Evolutionary conservation across 2,888 invertebrate species (phyloP).

Genomic region (Pemphredon lugubris): DNA sequence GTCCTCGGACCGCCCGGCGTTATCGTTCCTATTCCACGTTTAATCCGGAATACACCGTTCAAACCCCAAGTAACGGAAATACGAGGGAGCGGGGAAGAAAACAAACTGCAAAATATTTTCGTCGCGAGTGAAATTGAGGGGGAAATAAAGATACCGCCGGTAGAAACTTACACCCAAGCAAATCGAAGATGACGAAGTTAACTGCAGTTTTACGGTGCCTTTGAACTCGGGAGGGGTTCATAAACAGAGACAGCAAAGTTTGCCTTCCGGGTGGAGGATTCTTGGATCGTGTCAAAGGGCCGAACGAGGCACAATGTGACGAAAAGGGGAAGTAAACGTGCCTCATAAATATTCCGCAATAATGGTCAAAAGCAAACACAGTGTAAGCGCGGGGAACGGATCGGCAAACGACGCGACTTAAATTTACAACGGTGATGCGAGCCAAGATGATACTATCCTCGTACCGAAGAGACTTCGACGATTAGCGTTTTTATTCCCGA

Average conservation of each 20-base stretch:
- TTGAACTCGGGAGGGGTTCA: not conserved
- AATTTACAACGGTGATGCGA: conserved; percentile 40
- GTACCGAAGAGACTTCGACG: conserved; percentile 15
- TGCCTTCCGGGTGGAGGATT: conserved; percentile 8
- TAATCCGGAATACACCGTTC: too few species aligned
- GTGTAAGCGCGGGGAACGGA: conserved; percentile 11
- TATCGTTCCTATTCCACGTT: not conserved
- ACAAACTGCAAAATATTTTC: too few species aligned
- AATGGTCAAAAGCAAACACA: conserved; percentile 35
- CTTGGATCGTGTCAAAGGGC: conserved; percentile 17
- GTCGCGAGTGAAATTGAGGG: too few species aligned
- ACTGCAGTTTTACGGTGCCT: too few species aligned
- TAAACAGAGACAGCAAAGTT: not conserved
- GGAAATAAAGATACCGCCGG: too few species aligned
- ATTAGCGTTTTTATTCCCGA: conserved; percentile 27
- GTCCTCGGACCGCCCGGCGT: not conserved
- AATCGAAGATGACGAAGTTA: too few species aligned
- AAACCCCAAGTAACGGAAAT: too few species aligned
- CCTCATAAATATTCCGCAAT: conserved; percentile 38
- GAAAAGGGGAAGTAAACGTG: conserved; percentile 23
- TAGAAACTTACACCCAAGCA: too few species aligned
- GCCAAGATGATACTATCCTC: conserved; percentile 43
- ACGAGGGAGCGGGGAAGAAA: too few species aligned
- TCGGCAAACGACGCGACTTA: conserved; percentile 19
- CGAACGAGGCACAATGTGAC: conserved; percentile 24